Conservation (phyloP, 2,113 vertebrate genomes). For the Paramormyrops kingsleyae region DNA sequence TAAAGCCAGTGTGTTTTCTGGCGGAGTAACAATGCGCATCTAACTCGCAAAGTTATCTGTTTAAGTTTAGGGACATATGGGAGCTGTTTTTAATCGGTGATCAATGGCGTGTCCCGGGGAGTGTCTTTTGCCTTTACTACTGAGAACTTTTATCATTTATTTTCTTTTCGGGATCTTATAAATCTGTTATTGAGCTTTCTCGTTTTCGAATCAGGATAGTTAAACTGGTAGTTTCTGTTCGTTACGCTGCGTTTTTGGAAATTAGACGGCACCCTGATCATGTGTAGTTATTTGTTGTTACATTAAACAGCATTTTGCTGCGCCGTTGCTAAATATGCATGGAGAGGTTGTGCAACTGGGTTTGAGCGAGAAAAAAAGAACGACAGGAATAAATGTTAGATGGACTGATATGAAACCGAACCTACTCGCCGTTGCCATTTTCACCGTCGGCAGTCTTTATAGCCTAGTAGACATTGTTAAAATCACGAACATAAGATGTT, state of each 20-base stretch:
- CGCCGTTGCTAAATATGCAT: background rate
- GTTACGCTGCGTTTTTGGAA: background rate
- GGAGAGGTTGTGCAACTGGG: background rate
- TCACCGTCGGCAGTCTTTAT: background rate
- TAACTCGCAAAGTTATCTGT: constrained; percentile 39
- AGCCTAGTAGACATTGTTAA: background rate
- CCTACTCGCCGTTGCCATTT: background rate
- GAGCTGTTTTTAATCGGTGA: background rate
- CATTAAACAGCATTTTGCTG: background rate
- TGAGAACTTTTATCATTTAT: constrained; percentile 2
- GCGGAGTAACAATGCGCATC: constrained; percentile 20
- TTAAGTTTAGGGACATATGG: background rate
- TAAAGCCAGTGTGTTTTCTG: constrained; percentile 42
- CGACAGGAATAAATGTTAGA: background rate
- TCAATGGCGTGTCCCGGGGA: background rate
- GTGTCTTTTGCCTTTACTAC: background rate
- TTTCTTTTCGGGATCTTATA: background rate
- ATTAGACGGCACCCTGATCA: background rate
- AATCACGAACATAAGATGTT: background rate
- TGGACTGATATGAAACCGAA: background rate
- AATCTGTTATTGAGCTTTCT: background rate
- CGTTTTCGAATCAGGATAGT: background rate
- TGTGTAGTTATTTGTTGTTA: constrained; percentile 2
- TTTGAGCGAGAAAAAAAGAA: background rate
- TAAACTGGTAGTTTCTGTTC: background rate